These are phyloP conservation scores for Cuniculus paca DNA, from an alignment of 2,797 vertebrate genomes.

Conservation along the genomic window DNA sequence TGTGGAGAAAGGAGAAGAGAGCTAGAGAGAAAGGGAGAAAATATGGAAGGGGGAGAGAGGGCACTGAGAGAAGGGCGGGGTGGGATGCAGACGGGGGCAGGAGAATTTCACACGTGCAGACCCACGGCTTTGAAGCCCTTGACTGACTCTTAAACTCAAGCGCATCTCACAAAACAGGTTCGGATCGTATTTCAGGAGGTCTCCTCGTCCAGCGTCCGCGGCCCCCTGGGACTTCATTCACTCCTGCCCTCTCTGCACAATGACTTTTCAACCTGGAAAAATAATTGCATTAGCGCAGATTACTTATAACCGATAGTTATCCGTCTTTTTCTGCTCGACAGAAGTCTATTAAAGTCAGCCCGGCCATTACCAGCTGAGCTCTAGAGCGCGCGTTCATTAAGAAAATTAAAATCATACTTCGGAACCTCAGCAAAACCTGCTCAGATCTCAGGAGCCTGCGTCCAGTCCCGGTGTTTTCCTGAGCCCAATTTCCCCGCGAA, in stretches of 20 bases:
- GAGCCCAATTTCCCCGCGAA: conserved; percentile 3
- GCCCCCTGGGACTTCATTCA: conserved; percentile 59
- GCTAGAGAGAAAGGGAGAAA: neutral
- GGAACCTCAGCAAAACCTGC: conserved; percentile 61
- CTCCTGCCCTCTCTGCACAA: conserved; percentile 62
- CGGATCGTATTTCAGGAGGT: conserved; percentile 50
- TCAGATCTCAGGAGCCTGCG: conserved; percentile 45
- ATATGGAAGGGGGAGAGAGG: no score
- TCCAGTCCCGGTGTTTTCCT: neutral
- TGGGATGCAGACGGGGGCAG: neutral
- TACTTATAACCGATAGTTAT: conserved; percentile 77
- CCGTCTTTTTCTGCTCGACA: conserved; percentile 74
- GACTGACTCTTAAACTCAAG: neutral
- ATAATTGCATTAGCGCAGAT: conserved; percentile 82
- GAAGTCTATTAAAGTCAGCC: conserved; percentile 83
- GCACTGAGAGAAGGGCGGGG: no score
- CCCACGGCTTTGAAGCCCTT: neutral
- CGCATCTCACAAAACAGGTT: conserved; percentile 58
- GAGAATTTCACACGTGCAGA: neutral
- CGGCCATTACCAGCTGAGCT: conserved; percentile 78
- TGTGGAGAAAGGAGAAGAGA: neutral
- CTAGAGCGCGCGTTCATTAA: conserved; percentile 80
- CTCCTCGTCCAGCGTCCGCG: neutral
- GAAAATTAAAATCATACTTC: conserved; percentile 82
- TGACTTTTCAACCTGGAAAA: conserved; percentile 75